Base-by-base conservation (phyloP, 2,797 vertebrate genomes). In the Gymnopithys bicolor region DNA sequence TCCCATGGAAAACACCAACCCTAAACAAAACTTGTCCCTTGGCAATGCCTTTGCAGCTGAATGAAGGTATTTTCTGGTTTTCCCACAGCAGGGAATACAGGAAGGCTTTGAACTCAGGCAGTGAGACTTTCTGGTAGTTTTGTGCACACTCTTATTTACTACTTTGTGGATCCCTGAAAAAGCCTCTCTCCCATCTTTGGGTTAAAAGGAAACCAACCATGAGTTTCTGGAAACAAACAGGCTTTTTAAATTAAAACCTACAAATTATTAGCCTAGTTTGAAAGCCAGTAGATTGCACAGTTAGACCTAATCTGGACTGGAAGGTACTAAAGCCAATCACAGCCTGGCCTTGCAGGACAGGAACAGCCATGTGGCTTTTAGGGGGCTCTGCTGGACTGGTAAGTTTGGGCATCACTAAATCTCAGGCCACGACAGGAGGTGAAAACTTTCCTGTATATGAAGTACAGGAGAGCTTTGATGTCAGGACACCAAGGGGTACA, bases 201-300 rank as follows among this genome's bases (percentile, higher is more conserved):
- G 45, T 27, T 77, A 66, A 82, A 85, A 71, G 13, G 15, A 51
- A 83, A 84, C 8, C 4, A 81, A 71, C 48, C 46, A 67, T 0
- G 37, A 73, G 22, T 51, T 86, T 73, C 62, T 89, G 58, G 48
- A 92, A 92, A 78, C 35, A 91, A 84, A 66, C 23, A 60, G 80
- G 10, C 60, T 41, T 86, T 96, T 95, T 77, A 91, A 87, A 94
- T 48, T 39, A 91, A 74, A 69, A 32, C 27, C 58, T 66, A 30
- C 48, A 53, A 77, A 70, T 75, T 60, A 79, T 84, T 79, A 91
- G 35, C 35, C 24, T 46, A 30, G 28, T 62, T 49, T 77, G 46
- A 30, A 87, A 83, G 51, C 23, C 10, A 76, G 13, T 70, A 33
- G 28, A 30, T 17, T 48, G 19, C 41, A 73, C 35, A 48, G 67